These are phyloP conservation scores for Galerucella pusilla DNA, from an alignment of 2,888 invertebrate genomes.

Conservation along the genomic window DNA sequence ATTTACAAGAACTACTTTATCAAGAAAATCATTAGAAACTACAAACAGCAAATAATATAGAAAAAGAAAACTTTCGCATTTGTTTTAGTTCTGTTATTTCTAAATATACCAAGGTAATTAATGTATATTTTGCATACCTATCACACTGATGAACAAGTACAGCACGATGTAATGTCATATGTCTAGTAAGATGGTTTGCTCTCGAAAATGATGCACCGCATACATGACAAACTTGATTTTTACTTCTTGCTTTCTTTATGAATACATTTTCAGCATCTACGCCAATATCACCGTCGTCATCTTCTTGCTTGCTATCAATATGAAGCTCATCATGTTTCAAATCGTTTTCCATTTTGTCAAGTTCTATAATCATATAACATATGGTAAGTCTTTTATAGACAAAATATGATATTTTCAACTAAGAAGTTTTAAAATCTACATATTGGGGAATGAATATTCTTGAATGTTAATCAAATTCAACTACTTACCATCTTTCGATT, in stretches of 20 bases:
- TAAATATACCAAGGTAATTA: too few species aligned
- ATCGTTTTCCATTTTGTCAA: background rate
- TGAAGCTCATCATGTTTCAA: conserved; percentile 28
- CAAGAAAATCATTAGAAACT: too few species aligned
- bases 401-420: background rate
- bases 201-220: conserved; percentile 61
- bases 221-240: conserved; percentile 62
- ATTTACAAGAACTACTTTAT: too few species aligned
- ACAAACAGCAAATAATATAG: too few species aligned
- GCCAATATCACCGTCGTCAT: conserved; percentile 42
- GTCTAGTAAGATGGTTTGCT: conserved; percentile 63
- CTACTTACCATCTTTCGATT: conserved; percentile 18
- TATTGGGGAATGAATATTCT: too few species aligned
- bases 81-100: too few species aligned
- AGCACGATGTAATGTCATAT: conserved; percentile 63
- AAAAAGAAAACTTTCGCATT: too few species aligned
- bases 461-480: too few species aligned
- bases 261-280: conserved; percentile 42
- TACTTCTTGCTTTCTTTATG: conserved; percentile 47
- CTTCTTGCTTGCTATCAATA: conserved; percentile 22
- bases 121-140: conserved; percentile 14
- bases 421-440: too few species aligned
- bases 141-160: conserved; percentile 63
- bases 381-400: background rate
- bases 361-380: background rate